A percentile compares a stretch with the other conserved stretches of the same genome.
Conservation (phyloP, 2,113 vertebrate species). For the Corythaixoides concolor region DNA sequence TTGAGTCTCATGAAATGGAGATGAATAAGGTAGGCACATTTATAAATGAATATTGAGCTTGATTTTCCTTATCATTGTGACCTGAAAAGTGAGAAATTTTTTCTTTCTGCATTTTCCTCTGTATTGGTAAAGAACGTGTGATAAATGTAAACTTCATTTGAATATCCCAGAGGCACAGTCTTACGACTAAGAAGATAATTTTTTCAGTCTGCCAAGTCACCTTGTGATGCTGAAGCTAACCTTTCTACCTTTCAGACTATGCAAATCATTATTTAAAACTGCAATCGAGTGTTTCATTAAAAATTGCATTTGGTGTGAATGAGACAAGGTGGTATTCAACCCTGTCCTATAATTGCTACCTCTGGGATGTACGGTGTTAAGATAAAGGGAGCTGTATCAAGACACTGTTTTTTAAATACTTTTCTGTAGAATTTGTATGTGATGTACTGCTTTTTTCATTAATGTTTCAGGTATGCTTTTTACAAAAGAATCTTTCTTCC, state of each 20-base stretch:
- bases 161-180: not conserved
- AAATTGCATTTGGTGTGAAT: not conserved
- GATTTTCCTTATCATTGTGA: not conserved
- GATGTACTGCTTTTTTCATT: not conserved
- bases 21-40: conserved; percentile 77
- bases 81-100: not conserved
- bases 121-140: not conserved
- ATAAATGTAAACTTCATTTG: not conserved
- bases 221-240: not conserved
- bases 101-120: not conserved
- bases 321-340: not conserved
- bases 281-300: not conserved
- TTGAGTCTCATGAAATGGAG: conserved; percentile 79
- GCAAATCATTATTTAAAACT: not conserved
- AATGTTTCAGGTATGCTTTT: not conserved
- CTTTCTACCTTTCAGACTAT: not conserved
- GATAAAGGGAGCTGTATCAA: not conserved
- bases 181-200: not conserved
- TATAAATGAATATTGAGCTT: not conserved
- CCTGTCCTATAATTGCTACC: not conserved
- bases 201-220: not conserved
- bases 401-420: not conserved
- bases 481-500: not conserved
- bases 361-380: not conserved
- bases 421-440: not conserved